A percentile compares a stretch with the other conserved stretches of the same genome.
phyloP scores from a whole-genome alignment of 2,113 vertebrate species.

The Vireo altiloquus region DNA sequence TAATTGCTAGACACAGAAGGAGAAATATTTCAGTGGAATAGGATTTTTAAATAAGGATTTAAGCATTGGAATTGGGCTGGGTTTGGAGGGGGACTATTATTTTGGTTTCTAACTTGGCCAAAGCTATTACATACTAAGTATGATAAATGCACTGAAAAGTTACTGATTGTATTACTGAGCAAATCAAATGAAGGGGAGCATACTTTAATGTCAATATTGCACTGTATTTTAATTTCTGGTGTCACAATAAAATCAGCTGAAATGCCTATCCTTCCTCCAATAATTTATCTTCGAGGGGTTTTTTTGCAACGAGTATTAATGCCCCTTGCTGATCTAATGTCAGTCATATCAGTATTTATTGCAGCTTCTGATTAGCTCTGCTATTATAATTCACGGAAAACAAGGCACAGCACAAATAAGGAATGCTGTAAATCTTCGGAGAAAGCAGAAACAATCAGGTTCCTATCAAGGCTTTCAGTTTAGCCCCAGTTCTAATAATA shows the following conservation, averaged over 20 bases:
- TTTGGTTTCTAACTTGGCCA: neutral
- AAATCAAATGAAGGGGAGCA: neutral
- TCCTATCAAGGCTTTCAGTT: neutral
- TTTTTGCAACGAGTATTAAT: constrained; percentile 33
- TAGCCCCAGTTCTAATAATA: neutral
- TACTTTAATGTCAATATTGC: neutral
- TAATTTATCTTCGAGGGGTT: neutral
- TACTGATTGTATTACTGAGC: neutral
- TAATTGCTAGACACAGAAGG: neutral
- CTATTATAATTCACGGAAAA: constrained; percentile 22
- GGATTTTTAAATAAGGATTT: neutral
- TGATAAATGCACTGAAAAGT: neutral
- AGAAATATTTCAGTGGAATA: neutral
- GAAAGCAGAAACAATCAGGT: neutral
- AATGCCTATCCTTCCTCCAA: neutral
- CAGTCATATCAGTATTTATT: constrained; percentile 28
- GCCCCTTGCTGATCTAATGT: neutral
- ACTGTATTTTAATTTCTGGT: constrained; percentile 32
- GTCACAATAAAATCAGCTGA: constrained; percentile 39
- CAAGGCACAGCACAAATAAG: constrained; percentile 11
- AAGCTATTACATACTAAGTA: neutral
- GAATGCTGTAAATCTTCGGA: neutral
- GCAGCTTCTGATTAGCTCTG: constrained; percentile 2
- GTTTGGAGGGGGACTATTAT: neutral
- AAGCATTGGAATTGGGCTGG: neutral